Evolutionary conservation across 2,797 vertebrate genomes (phyloP).

Genomic region (Acanthurus lineatus): DNA sequence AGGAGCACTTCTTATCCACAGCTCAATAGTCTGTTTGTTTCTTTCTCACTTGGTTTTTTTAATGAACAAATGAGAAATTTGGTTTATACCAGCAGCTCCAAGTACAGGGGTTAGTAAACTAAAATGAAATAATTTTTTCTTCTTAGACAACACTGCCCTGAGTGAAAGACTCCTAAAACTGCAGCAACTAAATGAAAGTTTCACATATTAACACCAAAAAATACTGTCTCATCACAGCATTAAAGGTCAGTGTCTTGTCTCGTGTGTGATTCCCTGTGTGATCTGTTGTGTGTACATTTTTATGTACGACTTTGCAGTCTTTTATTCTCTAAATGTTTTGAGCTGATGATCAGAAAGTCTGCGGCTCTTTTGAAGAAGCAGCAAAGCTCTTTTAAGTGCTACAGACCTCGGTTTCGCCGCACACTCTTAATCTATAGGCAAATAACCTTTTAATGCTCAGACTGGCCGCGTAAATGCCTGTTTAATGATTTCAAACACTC

Average conservation of each 20-base stretch:
- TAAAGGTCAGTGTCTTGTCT: not conserved
- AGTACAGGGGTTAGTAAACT: slow-evolving; percentile 4
- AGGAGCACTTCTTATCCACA: slow-evolving; percentile 31
- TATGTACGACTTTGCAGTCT: slow-evolving; percentile 16
- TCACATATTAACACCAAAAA: not conserved
- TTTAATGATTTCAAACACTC: slow-evolving; percentile 83
- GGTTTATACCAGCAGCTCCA: not conserved
- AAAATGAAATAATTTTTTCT: slow-evolving; percentile 15
- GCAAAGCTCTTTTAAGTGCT: slow-evolving; percentile 31
- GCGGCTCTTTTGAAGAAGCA: slow-evolving; percentile 33
- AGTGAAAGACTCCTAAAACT: slow-evolving; percentile 1
- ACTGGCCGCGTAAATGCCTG: slow-evolving; percentile 76
- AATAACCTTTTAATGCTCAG: slow-evolving; percentile 77
- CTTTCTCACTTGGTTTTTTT: slow-evolving; percentile 6
- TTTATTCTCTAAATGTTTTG: slow-evolving; percentile 10
- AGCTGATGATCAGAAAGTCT: slow-evolving; percentile 26
- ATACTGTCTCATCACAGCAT: not conserved
- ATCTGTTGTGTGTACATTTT: not conserved
- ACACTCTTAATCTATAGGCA: slow-evolving; percentile 79
- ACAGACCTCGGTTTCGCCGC: slow-evolving; percentile 65
- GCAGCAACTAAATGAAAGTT: not conserved
- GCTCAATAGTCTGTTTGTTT: slow-evolving; percentile 44
- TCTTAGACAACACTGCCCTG: not conserved
- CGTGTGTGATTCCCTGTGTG: not conserved
- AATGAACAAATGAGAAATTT: slow-evolving; percentile 29